These are phyloP conservation scores for Drosophila demipolita DNA, from an alignment of 2,888 invertebrate species.

Conservation along the genomic window DNA sequence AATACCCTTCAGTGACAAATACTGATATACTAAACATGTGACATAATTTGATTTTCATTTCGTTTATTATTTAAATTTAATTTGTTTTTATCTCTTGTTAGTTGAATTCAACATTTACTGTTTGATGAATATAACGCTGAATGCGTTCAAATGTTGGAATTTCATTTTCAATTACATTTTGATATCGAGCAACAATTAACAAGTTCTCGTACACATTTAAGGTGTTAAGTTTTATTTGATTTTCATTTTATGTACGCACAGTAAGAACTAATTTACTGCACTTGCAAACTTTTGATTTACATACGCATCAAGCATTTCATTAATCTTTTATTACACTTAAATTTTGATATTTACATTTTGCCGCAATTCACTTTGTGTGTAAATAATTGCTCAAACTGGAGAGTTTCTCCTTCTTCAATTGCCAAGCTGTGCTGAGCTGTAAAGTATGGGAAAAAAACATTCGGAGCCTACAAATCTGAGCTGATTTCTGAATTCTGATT, in stretches of 20 bases:
- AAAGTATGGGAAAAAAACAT: constrained; percentile 48
- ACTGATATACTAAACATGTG: constrained; percentile 79
- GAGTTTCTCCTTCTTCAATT: constrained; percentile 58
- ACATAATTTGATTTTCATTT: constrained; percentile 75
- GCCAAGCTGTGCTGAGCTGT: constrained; percentile 49
- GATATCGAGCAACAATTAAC: constrained; percentile 79
- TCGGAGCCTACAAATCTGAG: constrained; percentile 20
- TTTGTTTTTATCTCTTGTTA: constrained; percentile 47
- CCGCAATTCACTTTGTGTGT: constrained; percentile 38
- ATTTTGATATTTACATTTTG: constrained; percentile 49
- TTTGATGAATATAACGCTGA: constrained; percentile 75
- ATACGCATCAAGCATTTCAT: constrained; percentile 47
- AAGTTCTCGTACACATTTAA: constrained; percentile 63
- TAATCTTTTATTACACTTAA: constrained; percentile 26
- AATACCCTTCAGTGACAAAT: constrained; percentile 79
- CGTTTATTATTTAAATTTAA: constrained; percentile 54
- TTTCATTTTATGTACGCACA: constrained; percentile 23
- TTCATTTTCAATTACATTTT: constrained; percentile 50
- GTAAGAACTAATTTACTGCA: constrained; percentile 26
- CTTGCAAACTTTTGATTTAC: constrained; percentile 55
- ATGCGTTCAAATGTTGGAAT: constrained; percentile 71
- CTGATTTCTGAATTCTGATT: constrained; percentile 16
- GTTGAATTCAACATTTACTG: constrained; percentile 62
- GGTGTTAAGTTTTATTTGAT: constrained; percentile 40
- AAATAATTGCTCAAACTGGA: constrained; percentile 73